Conservation (phyloP, 1,140 invertebrate genomes). For the Drosophila busckii region DNA sequence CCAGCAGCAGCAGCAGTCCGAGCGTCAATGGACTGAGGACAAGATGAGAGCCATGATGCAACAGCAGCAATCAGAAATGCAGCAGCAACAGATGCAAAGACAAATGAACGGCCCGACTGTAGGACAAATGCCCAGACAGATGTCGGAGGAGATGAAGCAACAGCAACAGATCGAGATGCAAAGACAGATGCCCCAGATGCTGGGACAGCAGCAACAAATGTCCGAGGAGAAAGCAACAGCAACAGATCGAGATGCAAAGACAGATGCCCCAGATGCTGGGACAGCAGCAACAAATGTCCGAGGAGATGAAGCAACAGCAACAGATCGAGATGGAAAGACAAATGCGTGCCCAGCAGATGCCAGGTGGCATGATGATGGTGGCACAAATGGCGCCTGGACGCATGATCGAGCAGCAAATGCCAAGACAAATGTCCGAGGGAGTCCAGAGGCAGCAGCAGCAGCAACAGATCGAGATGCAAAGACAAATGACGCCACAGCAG, state of each 20-base stretch:
- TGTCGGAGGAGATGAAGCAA: slow-evolving; percentile 1
- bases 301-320: slow-evolving; percentile 5
- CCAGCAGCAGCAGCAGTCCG: slow-evolving; percentile 2
- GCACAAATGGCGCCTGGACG: too few relatives aligned
- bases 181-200: background rate
- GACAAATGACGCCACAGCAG: slow-evolving; percentile 18
- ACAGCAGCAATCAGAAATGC: slow-evolving; percentile 7
- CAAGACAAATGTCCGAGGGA: slow-evolving; percentile 13
- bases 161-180: background rate
- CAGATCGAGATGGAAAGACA: background rate
- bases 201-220: slow-evolving; percentile 8
- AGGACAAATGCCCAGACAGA: background rate
- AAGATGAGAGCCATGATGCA: slow-evolving; percentile 4
- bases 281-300: background rate
- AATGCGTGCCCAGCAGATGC: too few relatives aligned
- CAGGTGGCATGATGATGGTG: too few relatives aligned
- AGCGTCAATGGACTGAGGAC: slow-evolving; percentile 13
- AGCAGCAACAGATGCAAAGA: slow-evolving; percentile 13
- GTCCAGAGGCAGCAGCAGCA: background rate
- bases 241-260: background rate
- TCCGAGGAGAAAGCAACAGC: slow-evolving; percentile 7
- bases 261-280: too few relatives aligned
- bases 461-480: slow-evolving; percentile 1
- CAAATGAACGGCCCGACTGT: slow-evolving; percentile 1
- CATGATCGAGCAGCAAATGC: slow-evolving; percentile 1